Evolutionary conservation across 2,888 invertebrate genomes (phyloP).

Genomic region (Epirrita christyi): DNA sequence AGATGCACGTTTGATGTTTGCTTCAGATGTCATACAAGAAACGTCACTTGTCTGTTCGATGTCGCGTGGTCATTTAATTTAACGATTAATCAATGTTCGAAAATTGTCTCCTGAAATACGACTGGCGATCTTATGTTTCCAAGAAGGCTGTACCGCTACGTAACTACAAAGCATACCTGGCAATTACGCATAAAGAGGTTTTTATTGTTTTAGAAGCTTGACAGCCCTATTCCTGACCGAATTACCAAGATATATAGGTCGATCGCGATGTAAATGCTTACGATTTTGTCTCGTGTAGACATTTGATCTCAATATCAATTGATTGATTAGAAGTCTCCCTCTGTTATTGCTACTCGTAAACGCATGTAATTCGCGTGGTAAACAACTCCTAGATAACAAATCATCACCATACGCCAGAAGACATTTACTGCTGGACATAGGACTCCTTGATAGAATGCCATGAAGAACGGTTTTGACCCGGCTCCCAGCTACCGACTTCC

Average conservation of each 20-base stretch:
- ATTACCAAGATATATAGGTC: slow-evolving; percentile 32
- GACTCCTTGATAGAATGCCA: too few relatives aligned
- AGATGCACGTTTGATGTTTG: too few relatives aligned
- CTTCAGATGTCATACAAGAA: too few relatives aligned
- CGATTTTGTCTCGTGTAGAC: slow-evolving; percentile 40
- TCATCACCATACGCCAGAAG: neutral
- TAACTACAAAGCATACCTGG: too few relatives aligned
- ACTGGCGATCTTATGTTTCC: too few relatives aligned
- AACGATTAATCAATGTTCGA: too few relatives aligned
- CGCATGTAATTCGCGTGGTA: slow-evolving; percentile 6
- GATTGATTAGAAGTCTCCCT: slow-evolving; percentile 37
- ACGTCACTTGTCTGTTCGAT: too few relatives aligned
- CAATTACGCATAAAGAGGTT: too few relatives aligned
- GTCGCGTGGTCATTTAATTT: too few relatives aligned
- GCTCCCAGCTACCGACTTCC: neutral
- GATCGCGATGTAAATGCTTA: slow-evolving; percentile 36
- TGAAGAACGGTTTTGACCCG: neutral
- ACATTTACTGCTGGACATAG: neutral
- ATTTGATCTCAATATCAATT: slow-evolving; percentile 40
- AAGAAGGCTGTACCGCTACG: too few relatives aligned
- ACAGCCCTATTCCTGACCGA: slow-evolving; percentile 11
- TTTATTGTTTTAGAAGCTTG: neutral
- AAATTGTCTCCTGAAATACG: too few relatives aligned
- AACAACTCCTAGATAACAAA: slow-evolving; percentile 12
- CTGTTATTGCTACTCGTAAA: slow-evolving; percentile 16